Base-by-base conservation (phyloP, 2,888 invertebrate genomes). In the Horisme vitalbata region DNA sequence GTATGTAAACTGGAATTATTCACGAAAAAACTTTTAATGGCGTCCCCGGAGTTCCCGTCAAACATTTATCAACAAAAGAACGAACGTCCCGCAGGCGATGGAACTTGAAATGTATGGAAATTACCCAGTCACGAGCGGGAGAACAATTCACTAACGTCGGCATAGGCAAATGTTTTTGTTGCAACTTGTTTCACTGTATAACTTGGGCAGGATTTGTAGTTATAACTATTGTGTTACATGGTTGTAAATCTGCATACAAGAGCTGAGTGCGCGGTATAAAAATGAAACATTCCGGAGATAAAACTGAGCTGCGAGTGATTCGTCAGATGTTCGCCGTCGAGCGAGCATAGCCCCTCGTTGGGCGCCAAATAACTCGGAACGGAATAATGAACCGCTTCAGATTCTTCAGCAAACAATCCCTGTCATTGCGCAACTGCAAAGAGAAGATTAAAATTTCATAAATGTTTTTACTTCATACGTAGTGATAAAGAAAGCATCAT, bases 11-110 rank as follows among this genome's bases (percentile, higher is more conserved):
- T 88, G 84, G 79, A 88, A 87, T 88, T 86, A 87, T 86, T 88
- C 87, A 85, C 87, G 87, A 87, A 89, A 88, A 88, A 89, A 89
- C 88, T 89, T 88, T 88, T 89, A 89, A 89, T 89, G 89, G 89
- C 88, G 88, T 89, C 89, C 86, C 87, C 79, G 80, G 86, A 87
- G 89, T 85, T 88, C 79, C 86, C 87, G 89, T 87, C 88, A 89
- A 89, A 88, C 88, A 88, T 88, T 88, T 89, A 88, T 89, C 89
- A 89, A 89, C 88, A 89, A 88, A 88, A 88, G 88, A 89, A 88
- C 83, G 87, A 88, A 87, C 87, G 86, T 88, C 87, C 88, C 89
- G 86, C 86, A 87, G 89, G 88, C 88, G 88, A 88, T 86, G 80
- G 86, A 89, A 88, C 88, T 88, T 87, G 83, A 88, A 88, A 89